Evolutionary conservation across 2,888 invertebrate species (phyloP).

Genomic region (Pasiphila rectangulata): DNA sequence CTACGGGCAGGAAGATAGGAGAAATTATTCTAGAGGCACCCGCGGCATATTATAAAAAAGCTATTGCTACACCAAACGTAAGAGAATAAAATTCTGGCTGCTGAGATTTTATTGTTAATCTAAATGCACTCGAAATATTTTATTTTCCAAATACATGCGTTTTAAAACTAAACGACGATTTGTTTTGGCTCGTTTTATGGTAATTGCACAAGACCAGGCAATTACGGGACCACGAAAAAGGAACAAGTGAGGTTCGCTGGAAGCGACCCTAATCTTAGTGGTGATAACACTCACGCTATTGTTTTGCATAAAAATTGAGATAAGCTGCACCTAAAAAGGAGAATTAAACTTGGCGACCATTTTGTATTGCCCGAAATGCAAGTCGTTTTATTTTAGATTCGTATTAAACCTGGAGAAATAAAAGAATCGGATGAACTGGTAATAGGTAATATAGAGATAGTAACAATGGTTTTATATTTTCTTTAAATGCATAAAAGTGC

Average conservation of each 20-base stretch:
- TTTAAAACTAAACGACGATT: constrained; percentile 2
- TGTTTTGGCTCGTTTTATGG: constrained; percentile 12
- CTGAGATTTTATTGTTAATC: constrained; percentile 4
- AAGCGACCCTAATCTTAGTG: constrained; percentile 9
- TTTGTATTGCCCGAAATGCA: background rate
- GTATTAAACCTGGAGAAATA: background rate
- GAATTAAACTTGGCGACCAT: background rate
- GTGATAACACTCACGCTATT: constrained; percentile 8
- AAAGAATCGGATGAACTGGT: background rate
- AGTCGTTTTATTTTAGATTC: background rate
- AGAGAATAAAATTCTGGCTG: too few species aligned
- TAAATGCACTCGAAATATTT: too few species aligned
- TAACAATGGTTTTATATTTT: too few species aligned
- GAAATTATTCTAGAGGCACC: too few species aligned
- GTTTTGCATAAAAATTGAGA: constrained; percentile 7
- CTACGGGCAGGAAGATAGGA: too few species aligned
- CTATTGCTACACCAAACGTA: too few species aligned
- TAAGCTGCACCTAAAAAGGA: background rate
- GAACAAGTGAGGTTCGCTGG: constrained; percentile 6
- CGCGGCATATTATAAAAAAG: too few species aligned
- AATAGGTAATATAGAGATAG: too few species aligned
- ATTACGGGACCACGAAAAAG: constrained; percentile 15
- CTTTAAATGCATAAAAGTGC: too few species aligned
- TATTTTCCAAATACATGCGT: constrained; percentile 1
- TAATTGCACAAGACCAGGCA: constrained; percentile 14